Conservation (phyloP, 92 coral and sea anemone species). For the Blastomussa wellsi region DNA sequence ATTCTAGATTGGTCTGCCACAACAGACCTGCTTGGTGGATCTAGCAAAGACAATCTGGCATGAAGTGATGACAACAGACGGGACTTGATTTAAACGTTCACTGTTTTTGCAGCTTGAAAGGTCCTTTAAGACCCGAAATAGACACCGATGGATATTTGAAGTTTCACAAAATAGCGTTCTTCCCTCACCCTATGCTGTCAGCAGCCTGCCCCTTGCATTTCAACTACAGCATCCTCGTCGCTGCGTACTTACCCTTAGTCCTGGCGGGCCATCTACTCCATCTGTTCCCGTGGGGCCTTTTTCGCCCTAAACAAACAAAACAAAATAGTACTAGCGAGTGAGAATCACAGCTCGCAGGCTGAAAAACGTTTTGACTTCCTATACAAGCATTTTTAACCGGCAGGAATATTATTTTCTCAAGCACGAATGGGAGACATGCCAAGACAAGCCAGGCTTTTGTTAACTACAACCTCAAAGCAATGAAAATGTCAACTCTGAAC, state of each 20-base stretch:
- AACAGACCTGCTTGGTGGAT: not conserved
- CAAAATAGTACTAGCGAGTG: too few species aligned
- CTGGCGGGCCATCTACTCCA: slow-evolving; percentile 48
- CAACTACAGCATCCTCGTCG: not conserved
- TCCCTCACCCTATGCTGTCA: not conserved
- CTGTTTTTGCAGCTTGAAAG: not conserved
- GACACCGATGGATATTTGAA: not conserved
- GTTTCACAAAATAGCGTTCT: not conserved
- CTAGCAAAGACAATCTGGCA: not conserved
- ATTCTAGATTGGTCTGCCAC: not conserved
- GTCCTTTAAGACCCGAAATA: not conserved
- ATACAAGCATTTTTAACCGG: not conserved
- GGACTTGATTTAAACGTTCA: not conserved
- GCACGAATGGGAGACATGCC: too few species aligned
- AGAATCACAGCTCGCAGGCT: too few species aligned
- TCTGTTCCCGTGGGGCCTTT: slow-evolving; percentile 41
- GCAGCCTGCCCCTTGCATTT: too few species aligned
- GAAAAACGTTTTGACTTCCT: not conserved
- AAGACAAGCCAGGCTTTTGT: too few species aligned
- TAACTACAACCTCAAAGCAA: too few species aligned
- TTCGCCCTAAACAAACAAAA: slow-evolving; percentile 22
- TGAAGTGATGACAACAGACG: not conserved
- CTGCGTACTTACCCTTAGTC: slow-evolving; percentile 39
- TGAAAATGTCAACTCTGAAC: too few species aligned
- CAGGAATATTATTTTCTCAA: too few species aligned